Conservation (phyloP, 2,113 vertebrate species). For the Fregata magnificens region DNA sequence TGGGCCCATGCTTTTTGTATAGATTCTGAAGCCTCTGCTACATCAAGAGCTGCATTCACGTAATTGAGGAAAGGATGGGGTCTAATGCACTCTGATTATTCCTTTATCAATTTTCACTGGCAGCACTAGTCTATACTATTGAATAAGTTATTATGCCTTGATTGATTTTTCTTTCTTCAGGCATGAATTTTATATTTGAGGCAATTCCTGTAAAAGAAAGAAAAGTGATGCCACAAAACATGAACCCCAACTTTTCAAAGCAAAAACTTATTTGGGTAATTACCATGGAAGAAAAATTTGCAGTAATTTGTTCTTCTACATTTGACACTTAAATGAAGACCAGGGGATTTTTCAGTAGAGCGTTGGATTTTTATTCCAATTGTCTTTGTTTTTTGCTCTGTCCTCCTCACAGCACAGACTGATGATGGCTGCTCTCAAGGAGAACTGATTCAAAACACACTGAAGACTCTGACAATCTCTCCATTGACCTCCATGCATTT, state of each 20-base stretch:
- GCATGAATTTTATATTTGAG: slow-evolving; percentile 26
- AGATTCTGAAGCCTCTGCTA: neutral
- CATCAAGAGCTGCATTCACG: neutral
- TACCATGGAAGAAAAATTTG: neutral
- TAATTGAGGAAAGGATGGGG: slow-evolving; percentile 3
- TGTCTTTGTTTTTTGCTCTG: neutral
- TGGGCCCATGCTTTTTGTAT: neutral
- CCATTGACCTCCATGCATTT: neutral
- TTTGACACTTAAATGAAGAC: neutral
- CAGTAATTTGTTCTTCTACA: neutral
- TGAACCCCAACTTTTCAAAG: neutral
- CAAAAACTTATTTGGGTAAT: neutral
- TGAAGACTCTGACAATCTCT: neutral
- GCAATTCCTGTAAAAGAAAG: neutral
- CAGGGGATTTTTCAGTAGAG: neutral
- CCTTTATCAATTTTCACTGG: slow-evolving; percentile 30
- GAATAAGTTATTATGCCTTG: slow-evolving; percentile 51
- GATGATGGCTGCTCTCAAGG: neutral
- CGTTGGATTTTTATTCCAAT: neutral
- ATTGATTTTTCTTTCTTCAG: slow-evolving; percentile 44
- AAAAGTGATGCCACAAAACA: neutral
- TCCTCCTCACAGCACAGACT: neutral
- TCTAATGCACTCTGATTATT: slow-evolving; percentile 2
- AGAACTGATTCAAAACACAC: neutral
- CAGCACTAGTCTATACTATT: slow-evolving; percentile 25